Percentiles rank a stretch among this genome's conserved stretches.
phyloP scores from a whole-genome alignment of 2,797 vertebrate species.

The Chrysocyon brachyurus region DNA sequence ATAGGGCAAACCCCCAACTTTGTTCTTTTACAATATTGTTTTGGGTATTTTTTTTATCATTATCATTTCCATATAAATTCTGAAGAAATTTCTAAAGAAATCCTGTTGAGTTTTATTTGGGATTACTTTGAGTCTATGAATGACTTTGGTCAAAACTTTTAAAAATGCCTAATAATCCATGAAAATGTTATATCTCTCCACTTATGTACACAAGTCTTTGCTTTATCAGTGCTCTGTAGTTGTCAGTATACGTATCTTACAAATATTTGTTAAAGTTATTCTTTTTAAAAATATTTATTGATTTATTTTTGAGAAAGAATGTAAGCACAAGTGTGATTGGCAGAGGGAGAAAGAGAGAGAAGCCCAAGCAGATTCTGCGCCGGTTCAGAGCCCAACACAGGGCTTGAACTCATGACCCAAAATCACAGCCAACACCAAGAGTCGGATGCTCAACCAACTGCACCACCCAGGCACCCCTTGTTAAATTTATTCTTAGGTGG shows the following conservation, averaged over 20 bases:
- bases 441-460: not conserved
- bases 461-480: not conserved
- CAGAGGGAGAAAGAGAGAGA: not conserved
- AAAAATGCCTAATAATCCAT: not conserved
- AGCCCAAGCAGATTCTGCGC: not conserved
- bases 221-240: not conserved
- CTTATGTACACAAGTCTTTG: not conserved
- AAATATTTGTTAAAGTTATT: not conserved
- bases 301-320: not conserved
- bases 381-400: not conserved
- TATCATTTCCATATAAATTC: not conserved
- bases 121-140: not conserved
- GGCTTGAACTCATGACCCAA: not conserved
- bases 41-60: not conserved
- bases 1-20: not conserved
- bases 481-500: not conserved
- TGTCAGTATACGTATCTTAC: not conserved
- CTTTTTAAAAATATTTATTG: not conserved
- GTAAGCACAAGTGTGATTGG: not conserved
- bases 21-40: not conserved
- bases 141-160: not conserved
- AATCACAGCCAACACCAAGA: not conserved
- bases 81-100: not conserved
- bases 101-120: not conserved
- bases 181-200: not conserved